Conservation (phyloP, 23 tunicate species). For the Clavelina lepadiformis region DNA sequence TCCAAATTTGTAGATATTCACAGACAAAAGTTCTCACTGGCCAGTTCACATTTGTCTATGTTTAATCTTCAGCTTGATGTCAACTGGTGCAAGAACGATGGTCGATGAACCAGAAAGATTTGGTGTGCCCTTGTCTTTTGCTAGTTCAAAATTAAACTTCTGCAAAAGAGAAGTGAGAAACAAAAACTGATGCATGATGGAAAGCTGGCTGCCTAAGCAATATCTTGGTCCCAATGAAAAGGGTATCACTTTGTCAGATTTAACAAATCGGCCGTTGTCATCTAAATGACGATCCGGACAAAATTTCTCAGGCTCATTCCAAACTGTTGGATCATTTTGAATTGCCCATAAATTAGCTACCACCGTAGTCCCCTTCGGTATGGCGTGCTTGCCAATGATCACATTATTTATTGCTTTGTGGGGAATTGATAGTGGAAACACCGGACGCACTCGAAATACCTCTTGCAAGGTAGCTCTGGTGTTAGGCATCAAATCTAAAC, state of each 20-base stretch:
- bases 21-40: too few relatives aligned
- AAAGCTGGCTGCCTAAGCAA: constrained; percentile 23
- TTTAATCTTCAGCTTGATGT: too few relatives aligned
- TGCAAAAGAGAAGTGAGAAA: constrained; percentile 8
- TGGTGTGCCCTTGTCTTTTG: too few relatives aligned
- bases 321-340: constrained; percentile 20
- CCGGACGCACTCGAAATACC: constrained; percentile 15
- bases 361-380: constrained; percentile 18
- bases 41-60: too few relatives aligned
- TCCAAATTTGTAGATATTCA: too few relatives aligned
- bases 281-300: constrained; percentile 3
- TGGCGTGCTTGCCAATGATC: not conserved
- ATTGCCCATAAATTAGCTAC: constrained; percentile 28
- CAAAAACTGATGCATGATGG: constrained; percentile 13
- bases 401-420: constrained; percentile 22
- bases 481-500: constrained; percentile 16
- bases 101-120: too few relatives aligned
- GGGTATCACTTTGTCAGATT: constrained; percentile 15
- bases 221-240: constrained; percentile 24
- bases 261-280: not conserved
- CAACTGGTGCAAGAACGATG: too few relatives aligned
- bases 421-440: constrained; percentile 28
- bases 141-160: too few relatives aligned
- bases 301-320: constrained; percentile 15
- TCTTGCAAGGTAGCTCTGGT: constrained; percentile 16